Percentiles rank a stretch among this genome's conserved stretches.
Evolutionary conservation across 2,113 vertebrate species (phyloP).

Genomic region (Peromyscus maniculatus): DNA sequence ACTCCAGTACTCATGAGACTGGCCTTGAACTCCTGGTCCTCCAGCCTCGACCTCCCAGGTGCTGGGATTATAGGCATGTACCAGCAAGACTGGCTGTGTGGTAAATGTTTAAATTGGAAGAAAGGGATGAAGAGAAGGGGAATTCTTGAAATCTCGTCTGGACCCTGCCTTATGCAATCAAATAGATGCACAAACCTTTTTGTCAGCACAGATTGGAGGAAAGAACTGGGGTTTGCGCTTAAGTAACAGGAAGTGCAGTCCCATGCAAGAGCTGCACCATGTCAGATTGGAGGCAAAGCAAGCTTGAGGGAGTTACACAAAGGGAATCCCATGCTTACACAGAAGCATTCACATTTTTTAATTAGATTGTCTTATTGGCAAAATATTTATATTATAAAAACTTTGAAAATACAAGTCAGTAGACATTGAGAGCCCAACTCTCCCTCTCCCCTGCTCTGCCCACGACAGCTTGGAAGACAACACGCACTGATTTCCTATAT

Average conservation of each 20-base stretch:
- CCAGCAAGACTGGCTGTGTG: neutral
- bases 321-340: neutral
- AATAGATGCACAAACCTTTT: neutral
- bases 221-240: neutral
- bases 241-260: neutral
- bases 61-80: neutral
- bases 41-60: neutral
- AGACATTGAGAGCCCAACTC: neutral
- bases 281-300: neutral
- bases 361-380: neutral
- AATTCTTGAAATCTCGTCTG: neutral
- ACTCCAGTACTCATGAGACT: neutral
- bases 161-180: neutral
- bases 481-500: neutral
- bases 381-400: neutral
- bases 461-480: neutral
- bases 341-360: constrained; percentile 12
- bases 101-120: neutral
- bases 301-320: neutral
- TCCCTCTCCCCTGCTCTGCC: neutral
- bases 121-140: neutral
- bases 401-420: neutral
- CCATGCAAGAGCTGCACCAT: fast-evolving
- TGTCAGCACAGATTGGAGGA: neutral
- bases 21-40: neutral